Conservation (phyloP, 2,888 invertebrate species). For the Biston betularia region DNA sequence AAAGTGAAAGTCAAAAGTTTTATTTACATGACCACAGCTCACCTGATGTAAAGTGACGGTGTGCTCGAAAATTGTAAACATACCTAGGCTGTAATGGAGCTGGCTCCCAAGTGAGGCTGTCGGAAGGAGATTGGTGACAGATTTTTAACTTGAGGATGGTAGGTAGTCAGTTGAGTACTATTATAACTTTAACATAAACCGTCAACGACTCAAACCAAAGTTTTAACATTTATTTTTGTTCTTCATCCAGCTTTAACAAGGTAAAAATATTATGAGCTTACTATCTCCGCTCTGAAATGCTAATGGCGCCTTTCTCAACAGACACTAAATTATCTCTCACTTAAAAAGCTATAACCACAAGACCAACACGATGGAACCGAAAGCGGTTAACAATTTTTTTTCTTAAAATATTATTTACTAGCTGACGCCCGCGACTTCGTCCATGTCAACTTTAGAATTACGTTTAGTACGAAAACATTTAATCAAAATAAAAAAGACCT, state of each 20-base stretch:
- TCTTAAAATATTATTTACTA: background rate
- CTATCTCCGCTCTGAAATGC: conserved; percentile 21
- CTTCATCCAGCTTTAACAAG: background rate
- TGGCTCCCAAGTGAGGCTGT: too few species aligned
- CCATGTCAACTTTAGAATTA: too few species aligned
- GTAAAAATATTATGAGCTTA: conserved; percentile 14
- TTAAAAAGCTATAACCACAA: conserved; percentile 30
- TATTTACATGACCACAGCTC: too few species aligned
- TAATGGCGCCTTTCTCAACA: conserved; percentile 21
- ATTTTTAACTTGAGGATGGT: too few species aligned
- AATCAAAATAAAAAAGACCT: too few species aligned
- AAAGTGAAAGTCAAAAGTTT: too few species aligned
- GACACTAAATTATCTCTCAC: conserved; percentile 32
- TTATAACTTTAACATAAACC: conserved; percentile 1
- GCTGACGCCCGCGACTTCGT: too few species aligned
- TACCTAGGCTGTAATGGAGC: too few species aligned
- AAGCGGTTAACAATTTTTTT: conserved; percentile 6
- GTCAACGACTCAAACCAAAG: conserved; percentile 1
- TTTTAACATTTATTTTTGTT: background rate
- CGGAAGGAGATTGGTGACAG: too few species aligned
- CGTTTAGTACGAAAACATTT: too few species aligned
- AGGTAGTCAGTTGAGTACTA: background rate
- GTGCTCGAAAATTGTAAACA: too few species aligned
- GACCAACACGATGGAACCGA: conserved; percentile 7
- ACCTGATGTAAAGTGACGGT: too few species aligned